Evolutionary conservation across 2,113 vertebrate species (phyloP), one percentile per base, ranked within the genome.

Genomic region (Eudorcas thomsonii): DNA sequence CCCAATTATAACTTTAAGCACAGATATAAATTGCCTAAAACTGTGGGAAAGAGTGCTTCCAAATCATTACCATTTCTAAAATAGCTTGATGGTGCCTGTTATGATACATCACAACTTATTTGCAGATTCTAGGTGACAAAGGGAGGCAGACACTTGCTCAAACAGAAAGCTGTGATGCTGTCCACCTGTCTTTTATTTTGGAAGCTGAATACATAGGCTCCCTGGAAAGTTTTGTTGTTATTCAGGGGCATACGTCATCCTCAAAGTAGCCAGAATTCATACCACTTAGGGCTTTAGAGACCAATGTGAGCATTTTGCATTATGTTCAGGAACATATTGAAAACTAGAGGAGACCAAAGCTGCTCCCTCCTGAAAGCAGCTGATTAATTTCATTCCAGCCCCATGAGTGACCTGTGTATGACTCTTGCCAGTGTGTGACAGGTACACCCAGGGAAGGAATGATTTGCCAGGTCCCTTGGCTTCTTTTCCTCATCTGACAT

Each of bases 341-440:
- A 74, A 96, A 64, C 96, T 83, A 82, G 96, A 97, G 91, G 90
- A 96, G 91, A 85, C 62, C 86, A 80, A 77, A 36, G 71, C 62
- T 90, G 83, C 39, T 97, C 16, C 8, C 26, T 95, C 91, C 83
- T 84, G 83, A 97, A 96, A 96, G 82, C 89, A 97, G 93, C 87
- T 96, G 80, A 97, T 98, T 98, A 91, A 98, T 98, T 98, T 98
- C 93, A 81, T 98, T 86, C 33, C 23, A 92, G 30, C 95, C 64
- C 97, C 80, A 45, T 62, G 95, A 98, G 50, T 98, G 96, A 98
- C 98, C 96, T 93, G 87, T 98, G 77, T 74, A 39, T 95, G 96
- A 77, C 93, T 97, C 87, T 91, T 96, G 87, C 93, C 97, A 97
- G 96, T 81, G 48, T 96, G 93, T 96, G 97, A 93, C 89, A 97